Conservation (phyloP, 2,888 invertebrate species). For the Drosophila borborema region DNA sequence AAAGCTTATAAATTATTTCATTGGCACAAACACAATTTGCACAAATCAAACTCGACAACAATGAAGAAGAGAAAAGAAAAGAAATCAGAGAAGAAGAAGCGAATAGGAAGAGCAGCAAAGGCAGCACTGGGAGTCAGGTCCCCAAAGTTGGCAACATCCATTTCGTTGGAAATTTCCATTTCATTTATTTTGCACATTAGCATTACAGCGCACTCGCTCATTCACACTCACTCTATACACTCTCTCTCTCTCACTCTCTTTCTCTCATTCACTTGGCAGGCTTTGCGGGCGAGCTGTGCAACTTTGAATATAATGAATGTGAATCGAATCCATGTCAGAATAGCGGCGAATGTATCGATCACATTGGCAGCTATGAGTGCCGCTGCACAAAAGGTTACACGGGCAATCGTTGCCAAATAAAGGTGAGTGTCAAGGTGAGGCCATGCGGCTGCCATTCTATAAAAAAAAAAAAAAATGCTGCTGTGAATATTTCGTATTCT, state of each 20-base stretch:
- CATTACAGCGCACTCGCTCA: conserved; percentile 47
- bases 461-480: background rate
- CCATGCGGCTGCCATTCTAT: background rate
- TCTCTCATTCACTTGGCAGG: conserved; percentile 84
- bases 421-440: conserved; percentile 86
- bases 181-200: conserved; percentile 80
- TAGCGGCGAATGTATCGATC: conserved; percentile 91
- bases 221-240: conserved; percentile 2
- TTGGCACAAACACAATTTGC: conserved; percentile 82
- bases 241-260: conserved; percentile 20
- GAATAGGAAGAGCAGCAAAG: conserved; percentile 4
- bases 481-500: conserved; percentile 7
- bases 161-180: conserved; percentile 74
- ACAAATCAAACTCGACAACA: conserved; percentile 80
- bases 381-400: conserved; percentile 90
- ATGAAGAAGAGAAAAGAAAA: conserved; percentile 35
- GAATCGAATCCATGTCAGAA: conserved; percentile 91
- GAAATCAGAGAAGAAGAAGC: conserved; percentile 32
- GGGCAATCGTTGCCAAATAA: conserved; percentile 89
- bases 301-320: conserved; percentile 91
- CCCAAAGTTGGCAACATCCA: conserved; percentile 46
- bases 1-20: conserved; percentile 79
- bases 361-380: conserved; percentile 89
- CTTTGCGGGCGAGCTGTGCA: conserved; percentile 90
- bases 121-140: conserved; percentile 5